phyloP scores from a whole-genome alignment of 2,797 vertebrate species.

The Scarus forsteni region DNA sequence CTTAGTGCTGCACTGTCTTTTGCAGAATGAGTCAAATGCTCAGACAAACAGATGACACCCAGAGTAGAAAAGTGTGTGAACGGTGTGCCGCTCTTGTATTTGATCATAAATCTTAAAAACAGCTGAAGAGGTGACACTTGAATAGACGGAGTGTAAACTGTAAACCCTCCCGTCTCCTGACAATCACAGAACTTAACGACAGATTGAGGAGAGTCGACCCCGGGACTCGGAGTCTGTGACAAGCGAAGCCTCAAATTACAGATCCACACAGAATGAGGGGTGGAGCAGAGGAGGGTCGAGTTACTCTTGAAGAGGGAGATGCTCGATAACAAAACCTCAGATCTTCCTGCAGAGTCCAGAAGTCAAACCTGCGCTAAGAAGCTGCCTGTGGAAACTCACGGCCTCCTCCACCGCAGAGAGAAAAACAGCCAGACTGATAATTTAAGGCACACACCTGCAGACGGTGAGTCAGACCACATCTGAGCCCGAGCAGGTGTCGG shows the following conservation, averaged over 20 bases:
- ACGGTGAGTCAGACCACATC: constrained; percentile 27
- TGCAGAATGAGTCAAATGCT: too few relatives aligned
- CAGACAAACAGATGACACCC: too few relatives aligned
- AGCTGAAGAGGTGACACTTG: constrained; percentile 6
- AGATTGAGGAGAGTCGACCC: constrained; percentile 69
- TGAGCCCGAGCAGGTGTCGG: constrained; percentile 50
- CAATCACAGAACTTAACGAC: constrained; percentile 55
- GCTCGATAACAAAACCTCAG: constrained; percentile 46
- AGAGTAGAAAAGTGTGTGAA: too few relatives aligned
- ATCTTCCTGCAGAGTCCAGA: constrained; percentile 8
- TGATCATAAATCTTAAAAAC: background rate
- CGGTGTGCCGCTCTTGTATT: too few relatives aligned
- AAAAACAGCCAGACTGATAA: constrained; percentile 12
- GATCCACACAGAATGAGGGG: constrained; percentile 75
- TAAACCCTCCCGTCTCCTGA: constrained; percentile 31
- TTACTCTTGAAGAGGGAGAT: constrained; percentile 63
- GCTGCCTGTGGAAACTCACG: background rate
- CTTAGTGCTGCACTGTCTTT: too few relatives aligned
- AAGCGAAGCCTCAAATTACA: constrained; percentile 70
- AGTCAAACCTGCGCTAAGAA: too few relatives aligned
- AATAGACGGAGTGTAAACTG: constrained; percentile 34
- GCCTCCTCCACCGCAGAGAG: background rate
- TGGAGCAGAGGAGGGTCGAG: constrained; percentile 61
- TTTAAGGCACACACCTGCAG: constrained; percentile 45
- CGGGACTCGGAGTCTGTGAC: constrained; percentile 55